Percentiles rank a stretch among this genome's conserved stretches.
These are phyloP conservation scores for Sebastes ruberrimus DNA, from an alignment of 2,797 vertebrate genomes.

Conservation along the genomic window DNA sequence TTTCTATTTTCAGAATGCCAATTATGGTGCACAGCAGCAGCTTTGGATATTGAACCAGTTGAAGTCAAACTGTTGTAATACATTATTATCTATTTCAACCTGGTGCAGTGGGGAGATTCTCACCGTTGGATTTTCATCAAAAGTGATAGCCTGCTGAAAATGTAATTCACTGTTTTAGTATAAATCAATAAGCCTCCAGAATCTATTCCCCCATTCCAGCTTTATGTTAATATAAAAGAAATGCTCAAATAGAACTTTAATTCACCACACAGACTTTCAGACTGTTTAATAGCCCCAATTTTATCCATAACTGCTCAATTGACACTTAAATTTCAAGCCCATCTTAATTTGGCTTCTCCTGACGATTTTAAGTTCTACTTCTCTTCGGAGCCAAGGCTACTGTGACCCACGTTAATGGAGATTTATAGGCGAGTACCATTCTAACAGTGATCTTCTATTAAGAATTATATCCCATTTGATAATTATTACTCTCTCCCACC, in stretches of 20 bases:
- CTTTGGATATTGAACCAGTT: constrained; percentile 74
- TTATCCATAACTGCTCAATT: constrained; percentile 76
- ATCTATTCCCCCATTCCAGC: constrained; percentile 73
- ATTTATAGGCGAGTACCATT: constrained; percentile 63
- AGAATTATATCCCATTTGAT: constrained; percentile 66
- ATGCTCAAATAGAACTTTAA: constrained; percentile 76
- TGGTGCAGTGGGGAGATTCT: constrained; percentile 66
- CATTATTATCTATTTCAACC: constrained; percentile 78
- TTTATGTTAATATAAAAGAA: constrained; percentile 80
- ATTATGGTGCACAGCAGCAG: constrained; percentile 72
- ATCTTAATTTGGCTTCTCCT: constrained; percentile 75
- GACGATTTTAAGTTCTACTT: constrained; percentile 61
- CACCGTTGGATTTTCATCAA: constrained; percentile 76
- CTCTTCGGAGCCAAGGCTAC: constrained; percentile 52
- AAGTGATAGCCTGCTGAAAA: constrained; percentile 78
- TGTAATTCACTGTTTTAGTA: constrained; percentile 81
- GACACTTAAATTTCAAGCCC: constrained; percentile 75
- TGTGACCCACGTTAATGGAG: constrained; percentile 69
- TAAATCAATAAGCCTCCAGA: constrained; percentile 78
- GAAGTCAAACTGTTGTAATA: constrained; percentile 78
- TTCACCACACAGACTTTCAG: constrained; percentile 68
- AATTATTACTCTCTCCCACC: constrained; percentile 55
- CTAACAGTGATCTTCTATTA: constrained; percentile 66
- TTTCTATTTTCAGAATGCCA: constrained; percentile 75
- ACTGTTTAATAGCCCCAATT: constrained; percentile 73